Base-by-base conservation (phyloP, 2,113 vertebrate genomes). In the Hypanus sabinus region DNA sequence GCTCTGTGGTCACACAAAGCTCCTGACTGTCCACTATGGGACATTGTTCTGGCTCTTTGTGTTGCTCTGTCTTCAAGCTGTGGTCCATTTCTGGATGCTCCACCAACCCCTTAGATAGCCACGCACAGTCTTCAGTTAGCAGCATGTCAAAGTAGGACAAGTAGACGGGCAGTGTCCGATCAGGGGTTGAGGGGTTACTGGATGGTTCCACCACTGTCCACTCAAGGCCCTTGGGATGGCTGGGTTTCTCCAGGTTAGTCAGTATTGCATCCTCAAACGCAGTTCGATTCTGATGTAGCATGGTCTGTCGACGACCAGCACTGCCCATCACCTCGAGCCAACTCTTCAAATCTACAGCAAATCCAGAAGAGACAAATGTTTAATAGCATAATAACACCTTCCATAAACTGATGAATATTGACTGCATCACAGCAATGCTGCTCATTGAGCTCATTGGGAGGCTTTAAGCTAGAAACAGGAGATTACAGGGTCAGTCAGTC, bases 1-100 rank as follows among this genome's bases (percentile, higher is more conserved):
- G 95, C 55, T 96, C 96, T 0, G 97, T 95, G 10, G 97, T 97
- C 92, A 97, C 94, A 93, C 97, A 98, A 20, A 97, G 95, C 2
- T 97, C 98, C 93, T 99, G 98, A 96, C 98, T 99, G 95, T 99
- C 99, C 14, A 99, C 99, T 95, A 99, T 97, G 0, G 98, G 98
- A 79, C 98, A 99, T 94, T 99, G 99, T 95, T 99, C 99, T 0
- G 99, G 99, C 92, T 99, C 98, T 57, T 97, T 97, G 5, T 93
- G 93, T 0, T 79, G 94, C 94, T 94, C 96, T 0, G 95, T 96
- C 94, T 95, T 94, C 2, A 62, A 20, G 0, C 94, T 94, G 22
- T 2, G 60, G 0, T 94, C 30, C 14, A 94, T 46, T 1, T 94
- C 95, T 0, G 95, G 75, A 0, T 80, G 85, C 3, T 96, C 94